These are phyloP conservation scores for Blastobasis adustella DNA, from an alignment of 2,888 invertebrate genomes.

Conservation along the genomic window DNA sequence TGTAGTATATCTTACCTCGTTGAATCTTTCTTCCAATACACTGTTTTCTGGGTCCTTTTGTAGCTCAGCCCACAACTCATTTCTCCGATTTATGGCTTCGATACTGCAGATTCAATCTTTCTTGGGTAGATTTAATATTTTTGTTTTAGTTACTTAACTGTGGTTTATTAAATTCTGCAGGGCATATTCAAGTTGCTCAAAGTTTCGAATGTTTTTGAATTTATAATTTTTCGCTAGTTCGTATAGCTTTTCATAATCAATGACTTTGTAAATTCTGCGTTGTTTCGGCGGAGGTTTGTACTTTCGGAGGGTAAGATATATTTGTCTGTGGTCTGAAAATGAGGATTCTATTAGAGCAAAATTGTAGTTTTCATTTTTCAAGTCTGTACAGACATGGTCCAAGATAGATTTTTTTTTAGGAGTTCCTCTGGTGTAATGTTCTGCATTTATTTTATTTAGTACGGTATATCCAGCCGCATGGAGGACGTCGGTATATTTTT, in stretches of 20 bases:
- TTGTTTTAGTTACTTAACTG: neutral
- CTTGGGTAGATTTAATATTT: neutral
- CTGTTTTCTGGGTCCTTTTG: too few species aligned
- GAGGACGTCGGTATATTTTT: conserved; percentile 3
- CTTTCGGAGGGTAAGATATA: neutral
- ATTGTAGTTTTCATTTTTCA: neutral
- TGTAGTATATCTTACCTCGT: too few species aligned
- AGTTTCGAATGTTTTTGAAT: neutral
- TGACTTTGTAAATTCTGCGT: neutral
- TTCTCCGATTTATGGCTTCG: neutral
- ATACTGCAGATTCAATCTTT: neutral
- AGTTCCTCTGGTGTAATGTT: neutral
- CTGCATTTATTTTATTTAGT: neutral
- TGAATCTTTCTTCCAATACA: too few species aligned
- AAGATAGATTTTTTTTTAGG: too few species aligned
- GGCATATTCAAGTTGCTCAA: neutral
- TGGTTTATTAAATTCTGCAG: neutral
- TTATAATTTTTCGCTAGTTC: neutral
- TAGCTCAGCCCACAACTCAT: too few species aligned
- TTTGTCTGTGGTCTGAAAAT: conserved; percentile 1
- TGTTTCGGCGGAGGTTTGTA: neutral
- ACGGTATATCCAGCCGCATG: conserved; percentile 13
- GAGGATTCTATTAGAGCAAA: neutral
- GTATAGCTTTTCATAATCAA: neutral
- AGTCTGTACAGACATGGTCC: neutral